Base-by-base conservation (phyloP, 2,113 vertebrate genomes). In the Tachysurus vachellii region DNA sequence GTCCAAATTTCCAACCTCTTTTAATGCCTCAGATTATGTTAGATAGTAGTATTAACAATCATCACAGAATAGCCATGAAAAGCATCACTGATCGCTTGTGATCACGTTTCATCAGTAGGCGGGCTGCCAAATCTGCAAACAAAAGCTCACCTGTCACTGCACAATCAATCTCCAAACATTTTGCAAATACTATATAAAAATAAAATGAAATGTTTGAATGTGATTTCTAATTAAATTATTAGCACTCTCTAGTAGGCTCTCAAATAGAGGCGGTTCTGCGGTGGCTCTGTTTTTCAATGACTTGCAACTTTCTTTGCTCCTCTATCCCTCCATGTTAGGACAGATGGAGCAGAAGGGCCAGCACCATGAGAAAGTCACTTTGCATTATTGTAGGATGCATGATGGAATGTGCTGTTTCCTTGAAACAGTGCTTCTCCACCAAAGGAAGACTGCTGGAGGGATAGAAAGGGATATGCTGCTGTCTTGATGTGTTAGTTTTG, bases 331-430 rank as follows among this genome's bases (percentile, higher is more conserved):
- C 59, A 87, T 88, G 56, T 53, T 4, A 83, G 89, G 84, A 88
- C 91, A 88, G 90, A 76, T 79, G n/a, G 89, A 88, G 80, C 87
- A 90, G 53, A 90, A 88, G 91, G 87, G 76, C 86, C 76, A 86
- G 42, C 64, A 89, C 91, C 75, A 62, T 88, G 87, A 84, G 85
- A 89, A 76, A 92, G 90, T 88, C 90, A 89, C 82, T 85, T 92
- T 56, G 64, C 80, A 91, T 93, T 91, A 85, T 87, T 89, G 83
- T 88, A 88, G 31, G 21, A 80, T 82, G 75, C 59, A 56, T 82
- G 92, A 86, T 61, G 3, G 88, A 42, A 14, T 87, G 82, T 82
- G 9, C 50, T 83, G 76, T 73, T 47, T 87, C 84, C 82, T n/a
- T 56, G 80, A 88, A 84, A 86, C 66, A 53, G 75, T 73, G 80